Percentiles rank a stretch among this genome's conserved stretches.
These are phyloP conservation scores for Erithacus rubecula DNA, from an alignment of 2,797 vertebrate genomes.

Conservation along the genomic window DNA sequence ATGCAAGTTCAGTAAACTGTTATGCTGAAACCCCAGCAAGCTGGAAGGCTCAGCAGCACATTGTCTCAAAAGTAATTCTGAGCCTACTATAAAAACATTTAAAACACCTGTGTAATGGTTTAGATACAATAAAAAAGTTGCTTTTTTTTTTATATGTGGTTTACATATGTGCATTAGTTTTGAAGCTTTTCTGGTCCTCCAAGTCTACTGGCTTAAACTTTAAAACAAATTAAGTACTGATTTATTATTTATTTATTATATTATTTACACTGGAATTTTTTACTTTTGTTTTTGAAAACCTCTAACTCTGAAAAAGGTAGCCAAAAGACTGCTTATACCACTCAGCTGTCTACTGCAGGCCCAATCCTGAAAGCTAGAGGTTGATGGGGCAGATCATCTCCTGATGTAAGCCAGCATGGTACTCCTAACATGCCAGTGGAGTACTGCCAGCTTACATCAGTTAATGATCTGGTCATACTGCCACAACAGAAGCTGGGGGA, in stretches of 20 bases:
- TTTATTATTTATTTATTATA: not conserved
- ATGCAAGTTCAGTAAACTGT: not conserved
- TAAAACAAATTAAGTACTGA: not conserved
- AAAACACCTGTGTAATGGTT: not conserved
- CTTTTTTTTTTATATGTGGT: too few relatives aligned
- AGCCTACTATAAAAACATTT: not conserved
- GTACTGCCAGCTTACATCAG: not conserved
- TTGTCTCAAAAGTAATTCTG: not conserved
- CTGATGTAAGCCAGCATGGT: not conserved
- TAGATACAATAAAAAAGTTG: not conserved
- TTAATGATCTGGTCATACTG: not conserved
- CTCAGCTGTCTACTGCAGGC: not conserved
- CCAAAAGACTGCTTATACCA: not conserved
- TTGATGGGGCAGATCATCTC: not conserved
- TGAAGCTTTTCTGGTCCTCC: not conserved
- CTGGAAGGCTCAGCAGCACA: not conserved
- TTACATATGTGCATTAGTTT: not conserved
- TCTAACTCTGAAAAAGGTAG: not conserved
- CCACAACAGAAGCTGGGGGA: not conserved
- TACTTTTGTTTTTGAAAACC: not conserved
- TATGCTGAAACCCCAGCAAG: not conserved
- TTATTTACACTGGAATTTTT: not conserved
- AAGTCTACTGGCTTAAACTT: not conserved
- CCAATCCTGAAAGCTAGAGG: not conserved
- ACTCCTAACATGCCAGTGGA: not conserved